Percentiles rank a stretch among this genome's conserved stretches.
Conservation (phyloP, 2,113 vertebrate species). For the Sterrhoptilus dennistouni region DNA sequence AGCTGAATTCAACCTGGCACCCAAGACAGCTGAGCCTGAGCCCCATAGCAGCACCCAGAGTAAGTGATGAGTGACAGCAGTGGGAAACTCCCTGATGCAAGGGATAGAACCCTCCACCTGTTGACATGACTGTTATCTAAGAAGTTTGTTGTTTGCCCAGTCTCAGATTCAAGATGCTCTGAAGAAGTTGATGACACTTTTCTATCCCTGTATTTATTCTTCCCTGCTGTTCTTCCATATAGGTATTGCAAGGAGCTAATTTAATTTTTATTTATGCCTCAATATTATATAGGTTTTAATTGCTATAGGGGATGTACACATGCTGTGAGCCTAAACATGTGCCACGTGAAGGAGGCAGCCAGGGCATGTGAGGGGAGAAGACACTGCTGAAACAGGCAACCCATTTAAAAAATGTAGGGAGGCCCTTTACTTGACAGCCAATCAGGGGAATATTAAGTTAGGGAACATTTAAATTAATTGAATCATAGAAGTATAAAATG, state of each 20-base stretch:
- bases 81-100: not conserved
- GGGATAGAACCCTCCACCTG: not conserved
- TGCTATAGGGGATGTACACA: fast-evolving
- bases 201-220: not conserved
- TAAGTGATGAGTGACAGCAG: not conserved
- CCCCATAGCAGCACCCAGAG: not conserved
- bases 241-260: not conserved
- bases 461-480: not conserved
- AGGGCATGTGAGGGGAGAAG: no score
- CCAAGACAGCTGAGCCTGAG: not conserved
- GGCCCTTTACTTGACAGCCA: not conserved
- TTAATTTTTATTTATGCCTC: not conserved
- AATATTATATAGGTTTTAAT: not conserved
- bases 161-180: not conserved
- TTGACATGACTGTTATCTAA: not conserved
- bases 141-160: not conserved
- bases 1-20: not conserved
- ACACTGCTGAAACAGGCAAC: not conserved
- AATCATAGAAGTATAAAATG: not conserved
- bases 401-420: not conserved
- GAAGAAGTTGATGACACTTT: not conserved
- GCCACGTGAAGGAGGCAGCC: not conserved
- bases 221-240: not conserved
- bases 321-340: not conserved
- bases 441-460: not conserved